Percentiles rank a stretch among this genome's conserved stretches.
phyloP scores from a whole-genome alignment of 2,888 invertebrate species.

The Caenorhabditis zanzibari region DNA sequence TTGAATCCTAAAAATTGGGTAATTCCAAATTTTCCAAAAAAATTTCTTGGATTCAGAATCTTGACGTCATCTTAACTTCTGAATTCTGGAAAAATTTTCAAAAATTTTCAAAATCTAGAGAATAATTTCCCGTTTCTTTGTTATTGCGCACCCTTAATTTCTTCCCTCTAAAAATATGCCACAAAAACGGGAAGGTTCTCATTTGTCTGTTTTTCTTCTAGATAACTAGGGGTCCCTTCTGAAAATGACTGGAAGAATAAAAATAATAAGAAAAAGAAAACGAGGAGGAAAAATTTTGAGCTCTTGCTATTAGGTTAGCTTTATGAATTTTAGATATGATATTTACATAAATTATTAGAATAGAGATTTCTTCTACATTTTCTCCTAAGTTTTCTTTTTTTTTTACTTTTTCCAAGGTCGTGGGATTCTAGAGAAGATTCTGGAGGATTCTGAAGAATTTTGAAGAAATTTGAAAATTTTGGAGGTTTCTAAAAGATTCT shows the following conservation, averaged over 20 bases:
- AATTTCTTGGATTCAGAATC: too few relatives aligned
- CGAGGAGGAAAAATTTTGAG: too few relatives aligned
- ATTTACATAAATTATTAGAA: not conserved
- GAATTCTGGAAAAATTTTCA: too few relatives aligned
- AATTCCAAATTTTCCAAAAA: not conserved
- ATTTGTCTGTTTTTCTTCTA: not conserved
- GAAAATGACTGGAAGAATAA: not conserved
- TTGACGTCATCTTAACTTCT: too few relatives aligned
- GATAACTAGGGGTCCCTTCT: conserved; percentile 1
- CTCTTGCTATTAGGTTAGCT: too few relatives aligned
- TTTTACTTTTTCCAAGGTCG: not conserved
- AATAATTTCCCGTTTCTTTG: not conserved
- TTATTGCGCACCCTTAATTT: not conserved
- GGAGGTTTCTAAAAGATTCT: too few relatives aligned
- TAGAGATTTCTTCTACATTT: not conserved
- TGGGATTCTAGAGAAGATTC: not conserved
- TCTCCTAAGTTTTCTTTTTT: not conserved
- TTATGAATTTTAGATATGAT: not conserved
- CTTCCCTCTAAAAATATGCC: not conserved
- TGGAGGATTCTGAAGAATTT: too few relatives aligned
- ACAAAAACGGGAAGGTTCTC: conserved; percentile 5
- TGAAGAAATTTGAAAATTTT: too few relatives aligned
- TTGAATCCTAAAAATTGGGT: too few relatives aligned
- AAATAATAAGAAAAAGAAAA: not conserved
- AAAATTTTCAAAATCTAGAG: too few relatives aligned